Evolutionary conservation across 2,888 invertebrate genomes (phyloP), one percentile per base, ranked within the genome.

Genomic region (Eupithecia dodoneata): DNA sequence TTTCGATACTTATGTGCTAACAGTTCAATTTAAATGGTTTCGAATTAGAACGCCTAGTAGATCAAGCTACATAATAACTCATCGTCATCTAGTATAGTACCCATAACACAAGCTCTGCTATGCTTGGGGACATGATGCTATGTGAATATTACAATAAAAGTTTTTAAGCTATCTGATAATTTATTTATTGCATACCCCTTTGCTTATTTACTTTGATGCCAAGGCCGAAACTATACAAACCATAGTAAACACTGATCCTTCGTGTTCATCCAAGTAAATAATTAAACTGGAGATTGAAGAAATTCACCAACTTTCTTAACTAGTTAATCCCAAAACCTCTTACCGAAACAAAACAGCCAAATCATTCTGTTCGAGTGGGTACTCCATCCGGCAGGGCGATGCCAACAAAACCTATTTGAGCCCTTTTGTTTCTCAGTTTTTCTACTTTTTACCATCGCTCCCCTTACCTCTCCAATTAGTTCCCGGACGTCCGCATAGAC

Each of bases 381-480:
- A 45, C 71, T 70, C 41, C 82, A 83, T 83, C 82, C 81, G 81
- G 69, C 77, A 78, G 78, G 79, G 79, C 83, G 81, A 83, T 80
- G 81, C 81, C 81, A 82, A 83, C 87, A 87, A 87, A 86, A 87
- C 85, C 86, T 82, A 84, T 85, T 86, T 83, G 81, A 74, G 79
- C 79, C 81, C 80, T 80, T 85, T 84, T 85, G 85, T 88, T 85
- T 85, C 82, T 65, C 75, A 47, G 81, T 79, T 82, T 81, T 81
- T 82, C 81, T 81, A 82, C 80, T 85, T 87, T 88, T 87, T 87
- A 76, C 74, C 73, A 79, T 79, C 76, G 75, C 75, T 77, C 65
- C 77, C 41, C 73, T 70, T 81, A 75, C 79, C 80, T 83, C 81
- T 88, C 85, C 88, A 89, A 89, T 89, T 88, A 89, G 85, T 83